Conservation (phyloP, 2,113 vertebrate genomes). For the Salvelinus namaycush region DNA sequence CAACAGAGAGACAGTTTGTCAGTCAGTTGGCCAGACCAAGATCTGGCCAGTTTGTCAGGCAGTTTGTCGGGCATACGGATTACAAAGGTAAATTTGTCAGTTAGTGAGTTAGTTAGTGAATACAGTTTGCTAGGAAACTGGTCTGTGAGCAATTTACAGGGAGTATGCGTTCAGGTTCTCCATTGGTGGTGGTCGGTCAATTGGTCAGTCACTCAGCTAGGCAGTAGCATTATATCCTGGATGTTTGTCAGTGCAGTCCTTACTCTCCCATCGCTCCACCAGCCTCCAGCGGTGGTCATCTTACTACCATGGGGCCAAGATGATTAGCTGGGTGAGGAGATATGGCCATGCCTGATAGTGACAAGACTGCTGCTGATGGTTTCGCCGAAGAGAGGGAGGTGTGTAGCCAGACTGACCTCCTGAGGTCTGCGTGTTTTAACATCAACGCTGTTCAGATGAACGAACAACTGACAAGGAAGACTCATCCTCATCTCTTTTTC, state of each 20-base stretch:
- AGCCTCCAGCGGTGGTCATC: too few species aligned
- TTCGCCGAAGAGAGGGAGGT: neutral
- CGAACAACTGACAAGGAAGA: conserved; percentile 5
- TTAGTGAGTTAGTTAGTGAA: too few species aligned
- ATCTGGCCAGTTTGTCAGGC: neutral
- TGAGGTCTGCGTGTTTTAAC: too few species aligned
- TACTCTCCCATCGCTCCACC: too few species aligned
- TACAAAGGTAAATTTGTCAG: too few species aligned
- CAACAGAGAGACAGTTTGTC: neutral
- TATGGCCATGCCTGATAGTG: conserved; percentile 29
- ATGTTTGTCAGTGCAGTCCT: too few species aligned
- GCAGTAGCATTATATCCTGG: neutral
- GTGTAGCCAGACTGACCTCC: neutral
- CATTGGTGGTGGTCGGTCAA: too few species aligned
- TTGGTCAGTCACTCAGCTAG: neutral
- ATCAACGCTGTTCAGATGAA: neutral
- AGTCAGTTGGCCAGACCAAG: neutral
- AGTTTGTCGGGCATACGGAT: neutral
- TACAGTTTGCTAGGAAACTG: too few species aligned
- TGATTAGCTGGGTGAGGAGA: conserved; percentile 27
- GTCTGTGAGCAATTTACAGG: too few species aligned
- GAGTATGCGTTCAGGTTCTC: too few species aligned
- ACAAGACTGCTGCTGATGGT: neutral
- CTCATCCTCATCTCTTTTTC: too few species aligned
- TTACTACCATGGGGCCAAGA: conserved; percentile 8